phyloP scores from a whole-genome alignment of 2,113 vertebrate species.

The Orycteropus afer region DNA sequence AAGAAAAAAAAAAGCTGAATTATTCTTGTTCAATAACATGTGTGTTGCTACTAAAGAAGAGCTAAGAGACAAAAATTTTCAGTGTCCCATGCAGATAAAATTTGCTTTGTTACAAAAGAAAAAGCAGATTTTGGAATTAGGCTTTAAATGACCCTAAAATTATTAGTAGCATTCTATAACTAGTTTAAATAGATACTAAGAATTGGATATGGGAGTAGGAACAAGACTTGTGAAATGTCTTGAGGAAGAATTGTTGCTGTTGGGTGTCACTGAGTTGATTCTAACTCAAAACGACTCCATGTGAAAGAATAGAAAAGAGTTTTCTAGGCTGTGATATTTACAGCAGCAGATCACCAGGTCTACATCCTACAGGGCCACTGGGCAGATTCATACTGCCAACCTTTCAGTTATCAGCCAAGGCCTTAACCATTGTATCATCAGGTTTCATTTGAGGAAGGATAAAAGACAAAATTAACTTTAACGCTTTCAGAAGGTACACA shows the following conservation, averaged over 20 bases:
- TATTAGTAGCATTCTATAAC: not conserved
- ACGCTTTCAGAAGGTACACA: too few species aligned
- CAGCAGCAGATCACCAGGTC: not conserved
- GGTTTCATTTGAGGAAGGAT: not conserved
- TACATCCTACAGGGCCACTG: not conserved
- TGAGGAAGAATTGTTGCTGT: not conserved
- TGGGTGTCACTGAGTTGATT: not conserved
- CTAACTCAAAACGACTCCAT: not conserved
- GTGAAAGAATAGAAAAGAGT: not conserved
- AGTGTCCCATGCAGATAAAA: not conserved
- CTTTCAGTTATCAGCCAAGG: not conserved
- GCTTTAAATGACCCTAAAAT: conserved; percentile 2
- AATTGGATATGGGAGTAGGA: not conserved
- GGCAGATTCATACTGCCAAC: not conserved
- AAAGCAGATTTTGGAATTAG: not conserved
- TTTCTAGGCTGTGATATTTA: not conserved
- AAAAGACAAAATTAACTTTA: not conserved
- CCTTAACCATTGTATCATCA: not conserved
- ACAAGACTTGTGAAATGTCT: not conserved
- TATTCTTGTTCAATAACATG: conserved; percentile 32
- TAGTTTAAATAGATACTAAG: not conserved
- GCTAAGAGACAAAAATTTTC: conserved; percentile 30
- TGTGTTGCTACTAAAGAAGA: conserved; percentile 22
- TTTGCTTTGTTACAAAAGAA: conserved; percentile 22
- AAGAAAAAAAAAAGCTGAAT: not conserved